Conservation (phyloP, 92 coral and sea anemone species). For the Virgularia gustaviana region DNA sequence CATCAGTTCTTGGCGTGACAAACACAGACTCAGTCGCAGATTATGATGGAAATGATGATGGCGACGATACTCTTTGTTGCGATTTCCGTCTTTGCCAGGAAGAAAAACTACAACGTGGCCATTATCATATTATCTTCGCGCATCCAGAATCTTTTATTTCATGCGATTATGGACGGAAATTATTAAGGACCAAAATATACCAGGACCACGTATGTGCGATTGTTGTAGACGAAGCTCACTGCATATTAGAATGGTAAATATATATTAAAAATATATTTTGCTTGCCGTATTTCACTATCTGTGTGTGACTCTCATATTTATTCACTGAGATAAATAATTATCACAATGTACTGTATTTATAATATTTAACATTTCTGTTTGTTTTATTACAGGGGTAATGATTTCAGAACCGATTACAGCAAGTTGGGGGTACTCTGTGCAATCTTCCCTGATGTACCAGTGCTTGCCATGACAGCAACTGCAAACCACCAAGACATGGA, state of each 20-base stretch:
- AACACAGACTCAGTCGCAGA: background rate
- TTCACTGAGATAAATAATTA: background rate
- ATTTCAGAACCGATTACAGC: slow-evolving; percentile 39
- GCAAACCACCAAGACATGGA: slow-evolving; percentile 18
- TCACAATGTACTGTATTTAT: background rate
- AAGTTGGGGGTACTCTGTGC: slow-evolving; percentile 34
- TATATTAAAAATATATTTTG: background rate
- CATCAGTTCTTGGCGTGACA: background rate
- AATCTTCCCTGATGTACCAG: slow-evolving; percentile 31
- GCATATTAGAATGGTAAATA: slow-evolving; percentile 29
- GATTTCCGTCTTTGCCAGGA: slow-evolving; percentile 26
- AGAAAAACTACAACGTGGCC: slow-evolving; percentile 10
- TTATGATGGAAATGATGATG: slow-evolving; percentile 4
- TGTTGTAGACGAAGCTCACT: slow-evolving; percentile 28
- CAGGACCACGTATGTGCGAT: slow-evolving; percentile 13
- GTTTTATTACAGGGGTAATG: slow-evolving; percentile 35
- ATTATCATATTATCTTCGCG: slow-evolving; percentile 18
- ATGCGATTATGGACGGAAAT: slow-evolving; percentile 15
- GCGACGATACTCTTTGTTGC: background rate
- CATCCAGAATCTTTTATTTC: slow-evolving; percentile 25
- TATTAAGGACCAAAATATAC: background rate
- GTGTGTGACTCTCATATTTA: background rate
- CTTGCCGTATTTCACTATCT: background rate
- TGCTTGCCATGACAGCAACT: slow-evolving; percentile 39
- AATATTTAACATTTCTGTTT: background rate